Evolutionary conservation across 1,140 invertebrate genomes (phyloP), one percentile per base, ranked within the genome.

Genomic region (Ganaspis sp.): DNA sequence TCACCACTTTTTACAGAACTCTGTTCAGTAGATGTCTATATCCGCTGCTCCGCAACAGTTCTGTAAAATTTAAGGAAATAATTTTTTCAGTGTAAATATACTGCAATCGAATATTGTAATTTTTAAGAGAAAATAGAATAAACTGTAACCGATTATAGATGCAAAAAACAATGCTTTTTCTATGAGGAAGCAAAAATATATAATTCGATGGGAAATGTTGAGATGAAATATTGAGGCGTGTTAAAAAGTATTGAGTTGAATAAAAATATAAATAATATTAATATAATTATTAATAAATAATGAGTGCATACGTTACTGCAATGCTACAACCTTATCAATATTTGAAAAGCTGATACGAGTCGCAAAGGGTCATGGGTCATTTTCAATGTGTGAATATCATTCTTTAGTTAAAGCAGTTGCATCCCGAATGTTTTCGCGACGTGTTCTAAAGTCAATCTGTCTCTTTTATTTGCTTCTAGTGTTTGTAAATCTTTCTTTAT

Each of bases 341-440:
- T 64, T 26, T 34, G 58, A 64, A n/a, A 64, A 64, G 15, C 58
- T 26, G 26, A 64, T 29, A 34, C 11, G 58, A 12, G 2, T 64
- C 23, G 26, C 2, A 29, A 29, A 12, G 58, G 58, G 53, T 23
- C 58, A 26, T 34, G 26, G 58, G 58, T 64, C 58, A 64, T 64
- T 64, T 34, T 29, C 58, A 64, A 29, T 64, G 26, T 4, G 11
- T 34, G 23, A 64, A 26, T 64, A 26, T 64, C 11, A 64, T 64
- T 64, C 26, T n/a, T 26, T 29, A 64, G 58, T 29, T 15, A 15
- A n/a, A 64, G 26, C 58, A 64, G 58, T 64, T 64, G 58, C 58
- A 26, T 64, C 58, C 26, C 23, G 58, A 64, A 34, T 12, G 21
- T 15, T 64, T 64, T 64, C 26, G 26, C 58, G 58, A n/a, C 11